Evolutionary conservation across 2,797 vertebrate species (phyloP), one percentile per base, ranked within the genome.

Genomic region (Sciurus vulgaris): DNA sequence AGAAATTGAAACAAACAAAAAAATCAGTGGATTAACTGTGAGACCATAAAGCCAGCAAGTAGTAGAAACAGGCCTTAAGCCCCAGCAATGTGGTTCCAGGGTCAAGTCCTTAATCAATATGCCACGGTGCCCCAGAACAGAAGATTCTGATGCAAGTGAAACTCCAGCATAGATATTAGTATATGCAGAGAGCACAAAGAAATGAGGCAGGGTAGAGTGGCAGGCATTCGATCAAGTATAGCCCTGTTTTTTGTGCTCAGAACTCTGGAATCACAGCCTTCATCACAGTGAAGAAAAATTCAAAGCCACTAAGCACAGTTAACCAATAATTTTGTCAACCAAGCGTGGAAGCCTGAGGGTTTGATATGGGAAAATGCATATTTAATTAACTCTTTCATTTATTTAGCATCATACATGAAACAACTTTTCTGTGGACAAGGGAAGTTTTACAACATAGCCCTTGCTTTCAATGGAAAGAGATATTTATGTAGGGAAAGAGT

Each of bases 371-470:
- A 74, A 94, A 90, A 41, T 33, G n/a, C 47, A 73, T 83, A 70
- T 33, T 85, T 88, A 51, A 89, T 22, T 47, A 35, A 81, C 3
- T 93, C 47, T 85, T 76, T 84, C n/a, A 87, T 47, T 59, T 83
- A 59, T 56, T 96, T 86, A 65, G 18, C 30, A 59, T 20, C 51
- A 65, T 41, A n/a, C 15, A 74, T 9, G 74, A 30, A 92, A 86
- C 17, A 41, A 38, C 54, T n/a, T 78, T 10, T 79, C 44, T 67
- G 33, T 49, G 56, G 24, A 30, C 70, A 54, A 0, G 76, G 47
- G 5, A 72, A 88, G 24, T 33, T 51, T 18, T 84, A 81, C 81
- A 59, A 65, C 41, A 61, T 0, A 84, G 59, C 7, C n/a, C 14
- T 91, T 76, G 15, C 38, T 93, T 94, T 78, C 20, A 12, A 44